These are phyloP conservation scores for Trachymyrmex cornetzi DNA, from an alignment of 1,140 invertebrate species.

Conservation along the genomic window DNA sequence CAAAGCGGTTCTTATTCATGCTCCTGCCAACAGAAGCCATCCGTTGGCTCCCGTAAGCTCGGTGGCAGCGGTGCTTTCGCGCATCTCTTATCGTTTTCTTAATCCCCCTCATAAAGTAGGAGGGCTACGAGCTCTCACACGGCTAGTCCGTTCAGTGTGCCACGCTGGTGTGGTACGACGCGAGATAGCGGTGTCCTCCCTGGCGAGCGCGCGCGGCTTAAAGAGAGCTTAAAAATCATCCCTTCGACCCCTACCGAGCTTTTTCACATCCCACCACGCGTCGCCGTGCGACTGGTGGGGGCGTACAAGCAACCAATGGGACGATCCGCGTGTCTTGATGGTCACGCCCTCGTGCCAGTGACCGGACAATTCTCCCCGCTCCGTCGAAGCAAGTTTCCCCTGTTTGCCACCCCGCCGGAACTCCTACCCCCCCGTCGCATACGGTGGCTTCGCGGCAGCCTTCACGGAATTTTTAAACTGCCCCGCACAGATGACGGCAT, in stretches of 20 bases:
- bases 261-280: constrained; percentile 79
- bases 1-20: constrained; percentile 65
- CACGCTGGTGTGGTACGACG: constrained; percentile 79
- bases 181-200: constrained; percentile 83
- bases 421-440: constrained; percentile 46
- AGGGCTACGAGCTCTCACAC: constrained; percentile 72
- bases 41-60: constrained; percentile 73
- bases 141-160: constrained; percentile 75
- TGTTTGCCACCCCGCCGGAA: constrained; percentile 57
- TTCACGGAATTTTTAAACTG: constrained; percentile 85
- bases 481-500: constrained; percentile 84
- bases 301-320: constrained; percentile 83
- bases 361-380: constrained; percentile 79
- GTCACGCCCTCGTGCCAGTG: constrained; percentile 85
- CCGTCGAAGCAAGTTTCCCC: constrained; percentile 64
- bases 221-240: constrained; percentile 86
- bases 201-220: constrained; percentile 80
- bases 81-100: constrained; percentile 80
- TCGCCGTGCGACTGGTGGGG: constrained; percentile 73
- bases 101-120: constrained; percentile 80
- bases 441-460: constrained; percentile 81
- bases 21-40: constrained; percentile 66
- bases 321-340: constrained; percentile 80
- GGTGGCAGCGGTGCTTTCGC: constrained; percentile 76
- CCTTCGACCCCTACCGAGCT: constrained; percentile 79